These are phyloP conservation scores for Telmatochromis brachygnathus DNA, from an alignment of 2,113 vertebrate species.

Conservation along the genomic window DNA sequence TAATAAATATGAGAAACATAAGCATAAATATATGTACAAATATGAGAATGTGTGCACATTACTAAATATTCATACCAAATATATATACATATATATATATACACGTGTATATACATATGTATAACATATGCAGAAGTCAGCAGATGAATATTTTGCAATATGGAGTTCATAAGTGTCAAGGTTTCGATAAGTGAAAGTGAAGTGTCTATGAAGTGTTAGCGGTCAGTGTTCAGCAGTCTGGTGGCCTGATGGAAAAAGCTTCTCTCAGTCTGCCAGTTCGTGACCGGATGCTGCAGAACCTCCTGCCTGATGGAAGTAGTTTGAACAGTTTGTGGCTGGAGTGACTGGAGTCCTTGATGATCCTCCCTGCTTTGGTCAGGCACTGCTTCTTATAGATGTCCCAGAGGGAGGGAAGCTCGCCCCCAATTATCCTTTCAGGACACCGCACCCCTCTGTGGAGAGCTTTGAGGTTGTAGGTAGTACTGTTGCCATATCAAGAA, in stretches of 20 bases:
- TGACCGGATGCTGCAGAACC: background rate
- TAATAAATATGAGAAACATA: background rate
- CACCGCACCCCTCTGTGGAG: background rate
- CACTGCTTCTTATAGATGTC: background rate
- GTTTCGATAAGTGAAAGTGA: background rate
- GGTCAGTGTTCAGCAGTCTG: background rate
- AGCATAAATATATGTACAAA: background rate
- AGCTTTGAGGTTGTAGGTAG: background rate
- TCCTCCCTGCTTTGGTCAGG: background rate
- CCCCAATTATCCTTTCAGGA: background rate
- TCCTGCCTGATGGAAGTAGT: background rate
- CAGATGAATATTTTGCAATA: background rate
- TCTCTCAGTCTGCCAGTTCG: rapidly evolving
- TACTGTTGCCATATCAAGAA: background rate
- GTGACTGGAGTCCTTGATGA: background rate
- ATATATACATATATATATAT: background rate
- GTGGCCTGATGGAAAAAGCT: background rate
- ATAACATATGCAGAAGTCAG: background rate
- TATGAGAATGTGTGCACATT: background rate
- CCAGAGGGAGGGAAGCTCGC: background rate
- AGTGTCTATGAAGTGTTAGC: background rate
- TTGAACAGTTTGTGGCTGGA: background rate
- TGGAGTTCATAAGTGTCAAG: background rate
- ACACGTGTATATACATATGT: background rate
- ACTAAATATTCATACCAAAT: background rate